Conservation (phyloP, 2,113 vertebrate species). For the Cottus gobio region DNA sequence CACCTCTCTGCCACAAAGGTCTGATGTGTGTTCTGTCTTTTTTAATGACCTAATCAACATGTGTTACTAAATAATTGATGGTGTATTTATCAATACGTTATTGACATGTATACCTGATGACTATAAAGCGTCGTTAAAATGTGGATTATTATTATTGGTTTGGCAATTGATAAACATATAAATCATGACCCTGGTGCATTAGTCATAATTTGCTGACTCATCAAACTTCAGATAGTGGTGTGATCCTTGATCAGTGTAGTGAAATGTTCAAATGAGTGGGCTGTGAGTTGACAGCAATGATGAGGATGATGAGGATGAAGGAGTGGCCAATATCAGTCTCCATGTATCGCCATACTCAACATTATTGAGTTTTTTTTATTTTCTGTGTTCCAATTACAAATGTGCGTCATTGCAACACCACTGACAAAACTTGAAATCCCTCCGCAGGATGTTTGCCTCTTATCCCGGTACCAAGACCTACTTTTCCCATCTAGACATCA, state of each 20-base stretch:
- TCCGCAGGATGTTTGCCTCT: constrained; percentile 79
- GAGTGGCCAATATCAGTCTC: background rate
- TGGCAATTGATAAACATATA: background rate
- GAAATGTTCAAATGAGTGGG: too few relatives aligned
- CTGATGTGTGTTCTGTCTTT: background rate
- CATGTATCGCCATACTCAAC: background rate
- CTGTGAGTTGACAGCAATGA: too few relatives aligned
- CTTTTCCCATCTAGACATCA: constrained; percentile 83
- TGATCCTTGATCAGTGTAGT: background rate
- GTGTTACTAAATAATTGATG: background rate
- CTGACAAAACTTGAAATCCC: background rate
- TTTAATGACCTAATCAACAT: background rate
- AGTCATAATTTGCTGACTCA: background rate
- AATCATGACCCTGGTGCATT: background rate
- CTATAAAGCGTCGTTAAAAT: background rate
- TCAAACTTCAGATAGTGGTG: background rate
- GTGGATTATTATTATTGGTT: background rate
- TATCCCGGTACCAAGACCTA: constrained; percentile 84
- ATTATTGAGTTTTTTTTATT: background rate
- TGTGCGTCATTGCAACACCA: too few relatives aligned
- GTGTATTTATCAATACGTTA: background rate
- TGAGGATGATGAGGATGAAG: background rate
- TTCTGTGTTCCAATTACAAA: background rate
- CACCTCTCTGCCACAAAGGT: background rate
- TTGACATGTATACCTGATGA: background rate